These are phyloP conservation scores for Hirtodrosophila confusa DNA, from an alignment of 2,888 invertebrate species.

Conservation along the genomic window DNA sequence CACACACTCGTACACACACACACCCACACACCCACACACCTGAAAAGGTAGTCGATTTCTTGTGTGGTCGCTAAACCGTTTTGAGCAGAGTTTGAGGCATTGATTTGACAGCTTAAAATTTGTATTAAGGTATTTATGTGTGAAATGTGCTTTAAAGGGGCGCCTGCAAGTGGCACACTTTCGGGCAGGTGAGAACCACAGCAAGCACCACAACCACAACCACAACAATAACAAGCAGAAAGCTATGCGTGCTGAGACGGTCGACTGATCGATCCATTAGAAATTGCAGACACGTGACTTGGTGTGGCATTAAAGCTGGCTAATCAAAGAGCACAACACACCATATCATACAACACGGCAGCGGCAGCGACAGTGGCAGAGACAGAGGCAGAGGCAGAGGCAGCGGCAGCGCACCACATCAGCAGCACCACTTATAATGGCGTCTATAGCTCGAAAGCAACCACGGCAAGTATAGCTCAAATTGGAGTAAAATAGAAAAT, in stretches of 20 bases:
- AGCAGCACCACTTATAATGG: slow-evolving; percentile 52
- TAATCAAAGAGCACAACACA: slow-evolving; percentile 32
- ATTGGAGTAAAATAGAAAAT: slow-evolving; percentile 82
- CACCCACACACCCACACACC: slow-evolving; percentile 17
- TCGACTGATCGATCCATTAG: slow-evolving; percentile 59
- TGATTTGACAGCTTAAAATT: slow-evolving; percentile 42
- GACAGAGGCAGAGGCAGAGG: too few species aligned
- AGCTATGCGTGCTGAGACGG: slow-evolving; percentile 33
- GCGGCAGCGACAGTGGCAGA: not conserved
- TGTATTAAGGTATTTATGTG: slow-evolving; percentile 3
- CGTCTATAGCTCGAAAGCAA: slow-evolving; percentile 61
- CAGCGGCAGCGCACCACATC: slow-evolving; percentile 13
- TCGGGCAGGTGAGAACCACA: slow-evolving; percentile 32
- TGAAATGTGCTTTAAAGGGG: slow-evolving; percentile 7
- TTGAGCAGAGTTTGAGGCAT: slow-evolving; percentile 24
- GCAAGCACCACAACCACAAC: slow-evolving; percentile 8
- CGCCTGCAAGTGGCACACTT: slow-evolving; percentile 46
- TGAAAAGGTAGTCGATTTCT: slow-evolving; percentile 8
- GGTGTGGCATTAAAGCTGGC: slow-evolving; percentile 33
- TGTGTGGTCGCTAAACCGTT: slow-evolving; percentile 25
- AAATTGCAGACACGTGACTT: slow-evolving; percentile 72
- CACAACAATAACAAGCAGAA: slow-evolving; percentile 36
- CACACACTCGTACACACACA: slow-evolving; percentile 17
- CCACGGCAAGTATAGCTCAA: slow-evolving; percentile 59
- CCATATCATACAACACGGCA: slow-evolving; percentile 13